Base-by-base conservation (phyloP, 2,797 vertebrate genomes). In the Brotula barbata region DNA sequence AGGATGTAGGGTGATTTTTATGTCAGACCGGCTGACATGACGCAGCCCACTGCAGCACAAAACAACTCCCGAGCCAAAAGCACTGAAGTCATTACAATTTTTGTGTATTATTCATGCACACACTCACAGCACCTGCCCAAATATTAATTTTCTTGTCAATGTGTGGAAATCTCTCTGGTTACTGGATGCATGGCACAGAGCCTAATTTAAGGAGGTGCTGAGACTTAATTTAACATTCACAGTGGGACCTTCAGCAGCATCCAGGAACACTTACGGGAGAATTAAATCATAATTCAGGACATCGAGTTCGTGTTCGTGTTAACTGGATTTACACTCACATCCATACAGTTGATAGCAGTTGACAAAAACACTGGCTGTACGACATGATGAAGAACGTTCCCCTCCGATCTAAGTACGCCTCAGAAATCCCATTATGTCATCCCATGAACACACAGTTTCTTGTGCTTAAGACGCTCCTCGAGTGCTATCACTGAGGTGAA, bases 261-360 rank as follows among this genome's bases (percentile, higher is more conserved):
- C 64, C 45, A 57, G 78, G 66, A 86, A 74, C 72, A 85, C 72
- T 87, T 83, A 83, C 64, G 80, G 71, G 71, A 66, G 48, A 61
- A 68, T 85, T 84, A 85, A 85, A 89, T 89, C 77, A 89, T 77
- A 70, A 71, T 75, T 71, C 37, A 41, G 44, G 61, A 67, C 83
- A 85, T 78, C n/a, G n/a, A n/a, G n/a, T n/a, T n/a, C n/a, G n/a
- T n/a, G 78, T 88, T 82, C 44, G 83, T 68, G n/a, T 82, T 78
- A 80, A 73, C 53, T 53, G 66, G 77, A 85, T 88, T 89, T 85
- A 85, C 78, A 70, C 64, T 64, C 63, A 73, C 77, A 71, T 85
- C 34, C 3, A 10, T 36, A 10, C 6, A 11, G 34, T 5, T 36
- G 8, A 14, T 3, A 36, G 13, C 34, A 14, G 34, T 3, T 36